phyloP scores from a whole-genome alignment of 92 coral and sea anemone species.

The Anthopleura xanthogrammica region DNA sequence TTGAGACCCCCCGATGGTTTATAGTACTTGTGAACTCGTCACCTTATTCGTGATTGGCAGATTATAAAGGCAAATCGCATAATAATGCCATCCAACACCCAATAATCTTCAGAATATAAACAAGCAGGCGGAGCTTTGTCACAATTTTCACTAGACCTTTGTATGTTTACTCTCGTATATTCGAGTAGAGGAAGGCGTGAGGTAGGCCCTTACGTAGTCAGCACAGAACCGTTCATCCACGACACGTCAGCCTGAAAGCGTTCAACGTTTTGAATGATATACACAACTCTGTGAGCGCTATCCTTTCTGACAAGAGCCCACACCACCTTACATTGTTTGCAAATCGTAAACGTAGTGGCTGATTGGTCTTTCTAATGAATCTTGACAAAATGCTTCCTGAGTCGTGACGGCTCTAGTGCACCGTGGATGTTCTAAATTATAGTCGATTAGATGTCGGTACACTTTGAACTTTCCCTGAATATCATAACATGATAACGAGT shows the following conservation, averaged over 20 bases:
- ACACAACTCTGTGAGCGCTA: constrained; percentile 26
- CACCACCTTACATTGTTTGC: constrained; percentile 42
- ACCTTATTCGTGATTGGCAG: constrained; percentile 89
- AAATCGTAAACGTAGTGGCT: constrained; percentile 49
- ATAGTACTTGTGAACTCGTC: constrained; percentile 90
- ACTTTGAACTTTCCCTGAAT: constrained; percentile 68
- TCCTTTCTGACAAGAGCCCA: constrained; percentile 24
- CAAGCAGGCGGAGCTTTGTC: constrained; percentile 92
- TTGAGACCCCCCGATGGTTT: constrained; percentile 95
- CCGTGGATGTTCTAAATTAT: constrained; percentile 84
- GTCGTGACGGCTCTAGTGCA: constrained; percentile 74
- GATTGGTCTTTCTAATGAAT: constrained; percentile 78
- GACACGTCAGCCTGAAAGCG: constrained; percentile 10
- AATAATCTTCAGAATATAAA: constrained; percentile 86
- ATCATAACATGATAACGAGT: constrained; percentile 71
- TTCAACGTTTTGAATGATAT: neutral
- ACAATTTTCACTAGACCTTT: constrained; percentile 84
- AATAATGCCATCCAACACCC: constrained; percentile 94
- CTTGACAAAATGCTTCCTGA: constrained; percentile 92
- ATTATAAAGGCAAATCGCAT: constrained; percentile 90
- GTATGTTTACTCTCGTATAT: constrained; percentile 69
- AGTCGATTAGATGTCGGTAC: constrained; percentile 83
- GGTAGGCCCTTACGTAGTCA: constrained; percentile 19
- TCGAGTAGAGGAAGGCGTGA: constrained; percentile 70
- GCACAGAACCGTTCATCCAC: constrained; percentile 7